Base-by-base conservation (phyloP, 2,113 vertebrate species). In the Todiramphus saurophagus region DNA sequence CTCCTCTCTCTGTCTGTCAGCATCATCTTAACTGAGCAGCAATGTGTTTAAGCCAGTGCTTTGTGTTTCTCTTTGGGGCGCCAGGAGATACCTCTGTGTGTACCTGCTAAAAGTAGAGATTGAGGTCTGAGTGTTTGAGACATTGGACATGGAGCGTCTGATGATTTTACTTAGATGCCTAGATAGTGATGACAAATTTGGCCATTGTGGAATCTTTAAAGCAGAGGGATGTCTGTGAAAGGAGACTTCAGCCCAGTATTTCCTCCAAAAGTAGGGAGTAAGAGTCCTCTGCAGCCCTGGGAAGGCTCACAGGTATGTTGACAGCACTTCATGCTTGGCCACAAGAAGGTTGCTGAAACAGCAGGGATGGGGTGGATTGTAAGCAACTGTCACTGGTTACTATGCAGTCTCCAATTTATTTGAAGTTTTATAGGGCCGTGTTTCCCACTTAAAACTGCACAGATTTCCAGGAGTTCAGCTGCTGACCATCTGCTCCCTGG, bases 391-490 rank as follows among this genome's bases (percentile, higher is more conserved):
- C n/a, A 17, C 39, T 75, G 33, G 44, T 80, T 82, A 63, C 73
- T 90, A 31, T 16, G 3, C 63, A 90, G 60, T 35, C 62, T 94
- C 46, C 37, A 70, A 43, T 88, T 69, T 86, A 88, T 83, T 89
- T 88, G 4, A 88, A 83, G 67, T 89, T 80, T 87, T 77, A 63
- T 41, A 33, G 46, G 46, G 31, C 56, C 3, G 2, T 23, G 37
- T 92, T 91, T 93, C 68, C 64, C 41, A 50, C 67, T 94, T 94
- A 39, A 63, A 76, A 43, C 21, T 23, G 37, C 37, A 51, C 7
- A 27, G 64, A 39, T 86, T 92, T 92, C 27, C 44, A 90, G 31
- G 82, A 84, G 76, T 78, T 94, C 80, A 92, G 80, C 56, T 89
- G 68, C 64, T 83, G 83, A 76, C 75, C 68, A 70, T 33, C 64